phyloP scores from a whole-genome alignment of 2,797 vertebrate species.

The Peromyscus nudipes region DNA sequence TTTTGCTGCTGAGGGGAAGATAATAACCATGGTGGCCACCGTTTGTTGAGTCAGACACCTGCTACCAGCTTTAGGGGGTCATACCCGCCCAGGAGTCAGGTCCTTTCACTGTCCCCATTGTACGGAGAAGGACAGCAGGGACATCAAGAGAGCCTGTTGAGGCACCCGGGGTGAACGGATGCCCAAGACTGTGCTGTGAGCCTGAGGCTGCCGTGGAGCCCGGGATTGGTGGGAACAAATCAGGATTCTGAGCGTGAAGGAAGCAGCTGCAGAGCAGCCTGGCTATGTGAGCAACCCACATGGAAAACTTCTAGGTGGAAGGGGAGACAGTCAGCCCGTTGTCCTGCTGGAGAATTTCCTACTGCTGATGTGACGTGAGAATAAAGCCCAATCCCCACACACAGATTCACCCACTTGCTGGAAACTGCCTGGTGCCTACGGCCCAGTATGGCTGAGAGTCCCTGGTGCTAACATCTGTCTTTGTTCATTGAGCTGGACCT shows the following conservation, averaged over 20 bases:
- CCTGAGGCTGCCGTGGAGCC: no score
- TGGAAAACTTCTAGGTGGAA: not conserved
- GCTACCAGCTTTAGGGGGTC: not conserved
- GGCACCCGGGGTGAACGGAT: not conserved
- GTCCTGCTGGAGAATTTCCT: not conserved
- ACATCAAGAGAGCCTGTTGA: not conserved
- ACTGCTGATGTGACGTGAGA: not conserved
- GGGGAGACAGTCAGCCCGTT: not conserved
- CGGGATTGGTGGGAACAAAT: not conserved
- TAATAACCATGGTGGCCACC: not conserved
- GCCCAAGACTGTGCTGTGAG: not conserved
- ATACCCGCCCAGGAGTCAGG: not conserved
- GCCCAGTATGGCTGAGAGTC: rapidly evolving
- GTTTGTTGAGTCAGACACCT: not conserved
- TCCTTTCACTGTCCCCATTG: not conserved
- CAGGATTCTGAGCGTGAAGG: not conserved
- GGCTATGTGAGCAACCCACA: not conserved
- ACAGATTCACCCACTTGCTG: not conserved
- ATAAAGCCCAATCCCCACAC: not conserved
- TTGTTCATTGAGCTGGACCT: not conserved
- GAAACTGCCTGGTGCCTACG: rapidly evolving
- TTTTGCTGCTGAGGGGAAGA: not conserved
- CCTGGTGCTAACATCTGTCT: rapidly evolving
- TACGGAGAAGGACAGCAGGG: conserved; percentile 7
- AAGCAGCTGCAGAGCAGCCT: no score